Conservation (phyloP, 2,113 vertebrate genomes). For the Glareola pratincola region DNA sequence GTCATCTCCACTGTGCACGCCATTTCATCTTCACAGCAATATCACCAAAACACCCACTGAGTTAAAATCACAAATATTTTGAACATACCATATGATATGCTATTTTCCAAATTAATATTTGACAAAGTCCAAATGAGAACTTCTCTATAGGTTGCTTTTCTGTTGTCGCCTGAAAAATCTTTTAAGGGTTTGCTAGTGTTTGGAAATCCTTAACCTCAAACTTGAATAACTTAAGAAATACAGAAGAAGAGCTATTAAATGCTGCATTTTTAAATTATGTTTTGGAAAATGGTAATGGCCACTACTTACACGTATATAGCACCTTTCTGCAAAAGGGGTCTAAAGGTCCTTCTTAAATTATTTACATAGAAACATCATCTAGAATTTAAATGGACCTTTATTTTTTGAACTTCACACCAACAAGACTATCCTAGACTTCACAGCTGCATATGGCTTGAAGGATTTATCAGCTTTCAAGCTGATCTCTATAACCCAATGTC, state of each 20-base stretch:
- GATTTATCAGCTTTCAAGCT: background rate
- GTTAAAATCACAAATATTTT: constrained; percentile 56
- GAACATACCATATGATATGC: background rate
- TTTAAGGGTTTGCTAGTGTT: background rate
- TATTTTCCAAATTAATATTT: constrained; percentile 22
- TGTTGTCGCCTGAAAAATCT: background rate
- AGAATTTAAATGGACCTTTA: background rate
- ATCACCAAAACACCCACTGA: background rate
- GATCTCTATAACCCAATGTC: background rate
- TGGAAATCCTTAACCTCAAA: background rate
- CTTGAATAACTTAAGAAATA: background rate
- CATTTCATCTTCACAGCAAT: constrained; percentile 50
- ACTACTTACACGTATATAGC: background rate
- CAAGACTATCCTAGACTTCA: background rate
- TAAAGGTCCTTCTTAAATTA: background rate
- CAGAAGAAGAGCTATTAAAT: background rate
- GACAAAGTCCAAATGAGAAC: background rate
- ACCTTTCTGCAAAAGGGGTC: background rate
- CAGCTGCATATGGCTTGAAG: background rate
- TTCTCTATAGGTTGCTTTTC: background rate
- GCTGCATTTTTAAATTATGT: background rate
- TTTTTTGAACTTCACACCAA: background rate
- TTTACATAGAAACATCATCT: background rate
- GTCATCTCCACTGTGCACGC: constrained; percentile 11
- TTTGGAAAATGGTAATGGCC: background rate